A percentile compares a stretch with the other conserved stretches of the same genome.
These are phyloP conservation scores for Leptopilina boulardi DNA, from an alignment of 1,140 invertebrate species.

Conservation along the genomic window DNA sequence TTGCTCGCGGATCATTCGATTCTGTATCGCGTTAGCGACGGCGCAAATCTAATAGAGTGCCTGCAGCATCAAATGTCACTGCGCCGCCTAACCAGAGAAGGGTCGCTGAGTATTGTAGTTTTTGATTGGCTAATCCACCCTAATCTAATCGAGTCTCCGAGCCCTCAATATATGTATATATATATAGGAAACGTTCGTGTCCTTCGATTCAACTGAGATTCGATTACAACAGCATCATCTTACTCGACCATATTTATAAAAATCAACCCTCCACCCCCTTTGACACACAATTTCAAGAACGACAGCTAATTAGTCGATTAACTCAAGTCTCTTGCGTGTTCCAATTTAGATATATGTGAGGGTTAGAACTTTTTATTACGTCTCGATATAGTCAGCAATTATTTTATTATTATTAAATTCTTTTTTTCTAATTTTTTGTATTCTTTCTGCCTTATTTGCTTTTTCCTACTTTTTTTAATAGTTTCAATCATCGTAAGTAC, in stretches of 20 bases:
- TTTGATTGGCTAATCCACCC: conserved; percentile 75
- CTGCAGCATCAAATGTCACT: conserved; percentile 75
- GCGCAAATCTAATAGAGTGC: conserved; percentile 73
- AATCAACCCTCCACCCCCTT: not conserved
- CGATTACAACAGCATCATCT: conserved; percentile 49
- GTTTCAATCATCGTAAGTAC: too few species aligned
- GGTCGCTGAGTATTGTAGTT: conserved; percentile 71
- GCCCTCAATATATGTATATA: too few species aligned
- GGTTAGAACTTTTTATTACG: too few species aligned
- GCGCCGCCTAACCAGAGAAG: conserved; percentile 50
- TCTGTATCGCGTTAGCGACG: conserved; percentile 72
- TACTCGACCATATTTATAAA: conserved; percentile 21
- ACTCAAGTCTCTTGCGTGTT: too few species aligned
- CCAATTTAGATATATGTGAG: too few species aligned
- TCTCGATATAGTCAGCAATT: too few species aligned
- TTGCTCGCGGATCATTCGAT: conserved; percentile 70
- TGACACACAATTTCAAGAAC: not conserved
- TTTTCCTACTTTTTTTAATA: too few species aligned
- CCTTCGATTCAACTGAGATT: conserved; percentile 52
- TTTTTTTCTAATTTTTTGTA: too few species aligned
- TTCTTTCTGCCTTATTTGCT: too few species aligned
- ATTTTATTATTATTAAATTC: too few species aligned
- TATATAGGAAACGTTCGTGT: conserved; percentile 51
- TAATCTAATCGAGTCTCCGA: conserved; percentile 71
- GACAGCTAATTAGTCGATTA: not conserved